phyloP scores from a whole-genome alignment of 2,888 invertebrate species.

The Thalpophila matura region DNA sequence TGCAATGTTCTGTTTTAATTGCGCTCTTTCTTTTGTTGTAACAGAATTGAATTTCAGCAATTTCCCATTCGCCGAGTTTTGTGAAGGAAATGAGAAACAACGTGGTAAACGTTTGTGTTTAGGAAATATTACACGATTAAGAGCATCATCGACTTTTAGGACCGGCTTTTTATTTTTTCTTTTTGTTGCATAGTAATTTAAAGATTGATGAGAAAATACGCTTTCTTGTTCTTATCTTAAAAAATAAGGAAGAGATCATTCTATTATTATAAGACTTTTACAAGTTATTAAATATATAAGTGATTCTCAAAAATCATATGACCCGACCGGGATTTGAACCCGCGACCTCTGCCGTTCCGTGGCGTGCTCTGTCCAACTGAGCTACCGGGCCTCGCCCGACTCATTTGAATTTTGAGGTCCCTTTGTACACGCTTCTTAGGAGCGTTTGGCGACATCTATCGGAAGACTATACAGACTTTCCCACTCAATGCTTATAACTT shows the following conservation, averaged over 20 bases:
- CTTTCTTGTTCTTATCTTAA: constrained; percentile 25
- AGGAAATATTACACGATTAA: constrained; percentile 37
- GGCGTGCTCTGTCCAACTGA: no score
- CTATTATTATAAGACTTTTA: constrained; percentile 7
- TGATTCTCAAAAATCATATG: no score
- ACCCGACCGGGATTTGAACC: no score
- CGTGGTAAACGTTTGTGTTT: constrained; percentile 26
- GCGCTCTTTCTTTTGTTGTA: constrained; percentile 41
- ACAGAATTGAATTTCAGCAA: constrained; percentile 43
- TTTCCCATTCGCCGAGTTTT: constrained; percentile 34
- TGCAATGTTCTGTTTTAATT: constrained; percentile 48
- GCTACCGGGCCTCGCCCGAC: no score
- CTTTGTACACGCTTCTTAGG: no score
- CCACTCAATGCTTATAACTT: no score
- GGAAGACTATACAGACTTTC: no score
- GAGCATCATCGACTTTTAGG: constrained; percentile 33
- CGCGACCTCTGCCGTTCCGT: no score
- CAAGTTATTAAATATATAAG: no score
- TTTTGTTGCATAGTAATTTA: constrained; percentile 21
- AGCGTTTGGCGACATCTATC: no score
- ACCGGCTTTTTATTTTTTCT: not conserved
- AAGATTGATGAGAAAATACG: constrained; percentile 32
- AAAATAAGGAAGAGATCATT: constrained; percentile 17
- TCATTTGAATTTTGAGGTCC: no score
- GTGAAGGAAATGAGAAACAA: constrained; percentile 32